Evolutionary conservation across 2,113 vertebrate species (phyloP).

Genomic region (Carassius auratus): DNA sequence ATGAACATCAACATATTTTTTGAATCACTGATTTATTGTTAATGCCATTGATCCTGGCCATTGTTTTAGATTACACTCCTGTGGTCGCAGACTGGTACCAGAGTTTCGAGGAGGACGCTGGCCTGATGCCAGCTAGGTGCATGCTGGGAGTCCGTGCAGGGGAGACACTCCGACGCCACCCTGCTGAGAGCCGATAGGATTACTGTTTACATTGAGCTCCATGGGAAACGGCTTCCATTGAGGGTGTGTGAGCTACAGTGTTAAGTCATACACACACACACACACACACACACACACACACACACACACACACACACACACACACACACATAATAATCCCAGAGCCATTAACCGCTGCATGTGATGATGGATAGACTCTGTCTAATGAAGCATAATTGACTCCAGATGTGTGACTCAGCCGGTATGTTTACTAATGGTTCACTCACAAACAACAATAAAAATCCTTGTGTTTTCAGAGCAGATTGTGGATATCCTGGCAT

Average conservation of each 20-base stretch:
- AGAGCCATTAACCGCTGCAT: conserved; percentile 43
- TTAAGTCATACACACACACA: conserved; percentile 21
- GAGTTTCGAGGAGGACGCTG: conserved; percentile 13
- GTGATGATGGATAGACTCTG: conserved; percentile 32
- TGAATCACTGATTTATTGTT: not conserved
- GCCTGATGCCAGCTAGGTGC: conserved; percentile 40
- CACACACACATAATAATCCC: conserved; percentile 37
- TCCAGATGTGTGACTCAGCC: conserved; percentile 27
- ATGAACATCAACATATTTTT: not conserved
- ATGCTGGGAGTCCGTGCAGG: not conserved
- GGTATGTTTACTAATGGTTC: conserved; percentile 14
- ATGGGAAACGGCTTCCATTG: conserved; percentile 35
- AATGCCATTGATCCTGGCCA: not conserved
- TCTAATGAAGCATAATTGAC: conserved; percentile 8
- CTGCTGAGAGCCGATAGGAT: conserved; percentile 37
- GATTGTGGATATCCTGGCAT: not conserved
- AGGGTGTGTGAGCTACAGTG: conserved; percentile 35
- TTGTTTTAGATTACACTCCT: not conserved
- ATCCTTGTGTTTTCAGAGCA: not conserved
- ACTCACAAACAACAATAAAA: not conserved
- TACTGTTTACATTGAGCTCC: conserved; percentile 53
- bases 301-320: not conserved
- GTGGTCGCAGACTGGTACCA: not conserved
- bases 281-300: not conserved
- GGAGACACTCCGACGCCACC: conserved; percentile 49